Base-by-base conservation (phyloP, 2,113 vertebrate genomes). In the Xenopus laevis region DNA sequence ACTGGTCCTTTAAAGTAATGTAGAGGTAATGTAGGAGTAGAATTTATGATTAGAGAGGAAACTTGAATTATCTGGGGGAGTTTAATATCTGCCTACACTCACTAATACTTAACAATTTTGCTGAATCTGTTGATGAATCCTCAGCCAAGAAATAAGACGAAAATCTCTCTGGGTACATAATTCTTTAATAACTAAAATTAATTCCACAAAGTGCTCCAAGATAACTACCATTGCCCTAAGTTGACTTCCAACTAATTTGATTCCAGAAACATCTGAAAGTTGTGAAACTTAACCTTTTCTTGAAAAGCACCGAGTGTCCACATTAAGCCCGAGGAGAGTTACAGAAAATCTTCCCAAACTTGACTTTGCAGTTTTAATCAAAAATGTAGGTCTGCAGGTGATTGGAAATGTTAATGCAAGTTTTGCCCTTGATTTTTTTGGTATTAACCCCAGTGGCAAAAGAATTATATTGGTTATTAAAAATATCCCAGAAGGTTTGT, bases 391-490 rank as follows among this genome's bases (percentile, higher is more conserved):
- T 2, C 68, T 62, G 10, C 16, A 15, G 1, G 58, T 71, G 72
- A 72, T 21, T 74, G 77, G 30, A 80, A 78, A 72, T 59, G 50
- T 78, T 69, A 79, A 71, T 72, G 13, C 74, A 61, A 78, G 46
- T 33, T 9, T n/a, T 68, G 30, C 27, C 60, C 23, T 79, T 78
- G 61, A 70, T 52, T 57, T 82, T 50, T 71, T 76, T 78, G 23
- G 20, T 69, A n/a, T 10, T 69, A 66, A 72, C 10, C n/a, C 80
- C 80, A 78, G 65, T 65, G 75, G 64, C 33, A 62, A 76, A 70
- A 77, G 18, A 76, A 72, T 62, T 74, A 69, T 57, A 69, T 57
- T 58, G 11, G 27, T 69, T 69, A 69, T 69, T 69, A 69, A 69
- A 69, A 69, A 69, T 58, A 23, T 69, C 67, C 52, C 67, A 69